Evolutionary conservation across 2,113 vertebrate species (phyloP).

Genomic region (Pandion haliaetus): DNA sequence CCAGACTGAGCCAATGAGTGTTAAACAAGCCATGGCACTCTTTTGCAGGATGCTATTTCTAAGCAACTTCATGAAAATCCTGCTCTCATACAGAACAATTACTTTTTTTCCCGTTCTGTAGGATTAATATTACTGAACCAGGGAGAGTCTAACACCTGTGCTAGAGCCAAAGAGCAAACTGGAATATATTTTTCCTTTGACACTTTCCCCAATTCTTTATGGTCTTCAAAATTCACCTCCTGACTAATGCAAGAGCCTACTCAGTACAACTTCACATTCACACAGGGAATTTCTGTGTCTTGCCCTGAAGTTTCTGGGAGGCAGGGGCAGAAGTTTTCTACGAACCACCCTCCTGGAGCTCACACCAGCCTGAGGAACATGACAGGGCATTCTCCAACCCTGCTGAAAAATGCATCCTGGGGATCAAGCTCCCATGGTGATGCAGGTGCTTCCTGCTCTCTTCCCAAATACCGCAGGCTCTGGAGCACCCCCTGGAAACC

Average conservation of each 20-base stretch:
- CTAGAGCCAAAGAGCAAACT: background rate
- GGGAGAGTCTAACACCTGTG: background rate
- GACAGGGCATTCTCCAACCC: background rate
- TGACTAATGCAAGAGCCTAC: background rate
- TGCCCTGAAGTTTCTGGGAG: background rate
- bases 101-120: background rate
- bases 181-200: background rate
- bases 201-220: background rate
- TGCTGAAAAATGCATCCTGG: background rate
- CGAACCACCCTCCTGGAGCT: background rate
- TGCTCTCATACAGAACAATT: background rate
- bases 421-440: background rate
- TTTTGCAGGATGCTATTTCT: background rate
- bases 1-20: background rate
- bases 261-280: background rate
- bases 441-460: background rate
- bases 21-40: background rate
- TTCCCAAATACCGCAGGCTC: background rate
- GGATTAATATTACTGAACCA: background rate
- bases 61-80: background rate
- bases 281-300: background rate
- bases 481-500: background rate
- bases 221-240: background rate
- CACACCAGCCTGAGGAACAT: background rate
- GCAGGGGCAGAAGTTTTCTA: background rate